Base-by-base conservation (phyloP, 2,888 invertebrate species). In the Chymomyza amoena region DNA sequence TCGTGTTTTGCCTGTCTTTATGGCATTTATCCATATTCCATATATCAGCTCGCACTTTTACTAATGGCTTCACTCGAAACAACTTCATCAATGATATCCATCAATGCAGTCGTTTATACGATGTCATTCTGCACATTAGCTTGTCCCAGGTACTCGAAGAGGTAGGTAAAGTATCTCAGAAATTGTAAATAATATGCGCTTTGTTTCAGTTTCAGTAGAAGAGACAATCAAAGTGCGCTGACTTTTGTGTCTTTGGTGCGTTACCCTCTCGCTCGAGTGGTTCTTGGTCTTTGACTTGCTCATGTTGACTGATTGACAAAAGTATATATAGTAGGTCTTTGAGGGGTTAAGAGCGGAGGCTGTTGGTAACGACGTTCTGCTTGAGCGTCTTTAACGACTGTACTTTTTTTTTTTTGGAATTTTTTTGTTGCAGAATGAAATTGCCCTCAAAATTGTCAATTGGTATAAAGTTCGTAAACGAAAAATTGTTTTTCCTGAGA, bases 401-500 rank as follows among this genome's bases (percentile, higher is more conserved):
- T 84, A 84, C 83, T 79, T 84, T 78, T 83, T 71, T 15, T 32
- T 25, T 25, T 32, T 32, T 60, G 4, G 10, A 25, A 52, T 16
- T 64, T 64, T 25, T 56, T 57, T 28, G 59, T 59, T 59, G n/a
- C 59, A 25, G 25, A 52, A 63, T 28, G 52, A 7, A 25, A 45
- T 45, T 45, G 39, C 39, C 39, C 39, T 45, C 39, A 13, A 69
- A 81, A 84, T 85, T 83, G 83, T 80, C 82, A 84, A 84, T 84
- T 83, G 82, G 79, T 77, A 80, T 80, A 73, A 76, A 45, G 39
- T 79, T 84, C 73, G 73, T 73, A 84, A 75, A 63, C 69, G 74
- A 74, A 78, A 84, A 79, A 82, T 74, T 25, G 79, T 78, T 83
- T 79, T 78, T 79, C 75, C 79, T 15, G 61, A 45, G 61, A 45